Conservation (phyloP, 2,797 vertebrate species). For the Pseudotriccus pelzelni region DNA sequence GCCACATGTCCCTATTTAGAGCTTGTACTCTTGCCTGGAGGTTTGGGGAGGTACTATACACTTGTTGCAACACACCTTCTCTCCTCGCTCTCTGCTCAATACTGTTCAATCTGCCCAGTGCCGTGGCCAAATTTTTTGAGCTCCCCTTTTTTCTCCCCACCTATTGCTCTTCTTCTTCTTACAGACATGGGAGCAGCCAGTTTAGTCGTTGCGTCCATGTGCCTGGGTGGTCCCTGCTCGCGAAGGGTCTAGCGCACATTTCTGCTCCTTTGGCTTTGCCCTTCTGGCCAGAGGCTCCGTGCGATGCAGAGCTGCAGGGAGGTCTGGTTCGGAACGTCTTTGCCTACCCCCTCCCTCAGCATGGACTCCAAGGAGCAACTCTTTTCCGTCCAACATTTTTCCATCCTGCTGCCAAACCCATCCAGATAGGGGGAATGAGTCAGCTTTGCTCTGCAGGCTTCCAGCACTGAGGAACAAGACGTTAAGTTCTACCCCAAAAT, state of each 20-base stretch:
- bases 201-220: neutral
- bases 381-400: neutral
- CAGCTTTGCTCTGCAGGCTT: neutral
- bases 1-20: conserved; percentile 60
- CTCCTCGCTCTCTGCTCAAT: neutral
- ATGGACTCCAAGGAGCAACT: conserved; percentile 19
- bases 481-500: neutral
- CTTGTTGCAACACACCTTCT: conserved; percentile 53
- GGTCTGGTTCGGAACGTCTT: neutral
- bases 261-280: neutral
- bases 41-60: conserved; percentile 31
- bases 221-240: conserved; percentile 39
- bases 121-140: neutral
- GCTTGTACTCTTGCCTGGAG: conserved; percentile 10
- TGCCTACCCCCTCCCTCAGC: neutral
- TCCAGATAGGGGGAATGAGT: conserved; percentile 6
- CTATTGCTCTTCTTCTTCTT: neutral
- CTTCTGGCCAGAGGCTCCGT: neutral
- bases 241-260: neutral
- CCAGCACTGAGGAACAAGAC: neutral
- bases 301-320: neutral
- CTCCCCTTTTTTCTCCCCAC: neutral
- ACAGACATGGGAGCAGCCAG: neutral
- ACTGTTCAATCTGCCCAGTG: neutral
- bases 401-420: conserved; percentile 38